phyloP scores from a whole-genome alignment of 30 jellyfish, hydroid and myxozoan species.

The Turritopsis dohrnii region DNA sequence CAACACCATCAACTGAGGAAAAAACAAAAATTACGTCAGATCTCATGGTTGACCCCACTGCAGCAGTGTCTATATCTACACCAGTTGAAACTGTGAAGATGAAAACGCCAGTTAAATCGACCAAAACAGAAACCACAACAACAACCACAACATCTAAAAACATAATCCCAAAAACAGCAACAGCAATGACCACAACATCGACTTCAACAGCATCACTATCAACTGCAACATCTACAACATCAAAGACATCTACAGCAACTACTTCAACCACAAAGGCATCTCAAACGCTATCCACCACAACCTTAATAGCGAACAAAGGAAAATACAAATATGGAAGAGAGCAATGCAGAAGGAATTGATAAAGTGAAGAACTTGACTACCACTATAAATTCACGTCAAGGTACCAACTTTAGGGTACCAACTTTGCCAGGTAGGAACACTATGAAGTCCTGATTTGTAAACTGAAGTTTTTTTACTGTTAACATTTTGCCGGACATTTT shows the following conservation, averaged over 20 bases:
- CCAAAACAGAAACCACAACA: neutral
- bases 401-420: neutral
- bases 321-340: neutral
- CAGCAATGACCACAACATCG: neutral
- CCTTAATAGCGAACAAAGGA: neutral
- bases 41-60: neutral
- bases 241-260: neutral
- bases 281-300: neutral
- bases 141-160: neutral
- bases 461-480: neutral
- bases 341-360: neutral
- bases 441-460: neutral
- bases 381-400: neutral
- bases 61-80: neutral
- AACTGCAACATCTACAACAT: neutral
- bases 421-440: neutral
- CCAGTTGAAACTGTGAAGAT: neutral
- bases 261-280: neutral
- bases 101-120: neutral
- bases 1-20: neutral
- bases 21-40: neutral
- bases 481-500: no score
- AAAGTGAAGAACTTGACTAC: neutral
- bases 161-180: neutral
- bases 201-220: neutral